phyloP scores from a whole-genome alignment of 2,888 invertebrate species.

The Lepidochrysops patricia region DNA sequence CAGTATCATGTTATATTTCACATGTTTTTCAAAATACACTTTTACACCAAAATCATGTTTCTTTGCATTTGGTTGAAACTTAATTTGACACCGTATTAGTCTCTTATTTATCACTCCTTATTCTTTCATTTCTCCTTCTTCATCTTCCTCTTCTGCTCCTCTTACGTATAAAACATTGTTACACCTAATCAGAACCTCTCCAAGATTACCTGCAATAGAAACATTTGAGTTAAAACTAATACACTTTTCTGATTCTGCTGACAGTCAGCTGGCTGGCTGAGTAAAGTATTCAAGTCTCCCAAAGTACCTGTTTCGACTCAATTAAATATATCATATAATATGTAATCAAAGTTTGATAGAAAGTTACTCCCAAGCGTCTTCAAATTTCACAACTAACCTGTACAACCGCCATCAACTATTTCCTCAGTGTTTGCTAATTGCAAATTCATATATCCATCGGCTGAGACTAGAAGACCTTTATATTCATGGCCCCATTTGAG shows the following conservation, averaged over 20 bases:
- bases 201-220: constrained; percentile 81
- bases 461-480: constrained; percentile 97
- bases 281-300: no score
- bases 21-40: no score
- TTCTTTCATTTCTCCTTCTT: constrained; percentile 96
- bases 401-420: constrained; percentile 92
- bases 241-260: no score
- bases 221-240: neutral
- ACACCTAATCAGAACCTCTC: constrained; percentile 97
- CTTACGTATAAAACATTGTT: constrained; percentile 97
- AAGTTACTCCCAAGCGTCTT: no score
- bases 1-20: no score
- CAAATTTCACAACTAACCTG: constrained; percentile 78
- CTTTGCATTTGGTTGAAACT: neutral
- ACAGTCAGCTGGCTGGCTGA: no score
- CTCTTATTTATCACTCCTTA: constrained; percentile 41
- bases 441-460: constrained; percentile 99
- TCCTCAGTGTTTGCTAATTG: constrained; percentile 99
- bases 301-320: no score
- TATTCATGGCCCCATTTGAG: constrained; percentile 99
- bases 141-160: constrained; percentile 96
- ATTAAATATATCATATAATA: no score
- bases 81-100: constrained; percentile 8
- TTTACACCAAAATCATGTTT: constrained; percentile 6
- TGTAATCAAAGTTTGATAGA: no score